Evolutionary conservation across 2,888 invertebrate genomes (phyloP).

Genomic region (Dromius quadrimaculatus): DNA sequence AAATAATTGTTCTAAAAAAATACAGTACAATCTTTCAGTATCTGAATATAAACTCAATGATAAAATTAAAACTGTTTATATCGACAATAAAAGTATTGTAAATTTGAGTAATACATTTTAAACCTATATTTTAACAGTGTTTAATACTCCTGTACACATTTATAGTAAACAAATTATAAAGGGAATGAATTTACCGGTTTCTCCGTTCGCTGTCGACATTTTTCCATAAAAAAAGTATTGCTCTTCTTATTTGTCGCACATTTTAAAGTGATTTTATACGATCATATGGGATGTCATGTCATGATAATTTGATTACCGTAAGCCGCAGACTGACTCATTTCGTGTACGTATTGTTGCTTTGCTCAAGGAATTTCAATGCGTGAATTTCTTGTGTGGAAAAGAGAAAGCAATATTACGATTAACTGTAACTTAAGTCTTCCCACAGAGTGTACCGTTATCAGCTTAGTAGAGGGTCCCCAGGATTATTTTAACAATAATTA

Average conservation of each 20-base stretch:
- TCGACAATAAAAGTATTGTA: too few relatives aligned
- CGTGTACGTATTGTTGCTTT: not conserved
- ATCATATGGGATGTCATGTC: slow-evolving; percentile 31
- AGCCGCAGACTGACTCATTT: slow-evolving; percentile 24
- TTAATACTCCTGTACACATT: too few relatives aligned
- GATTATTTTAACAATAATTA: not conserved
- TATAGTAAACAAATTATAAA: not conserved
- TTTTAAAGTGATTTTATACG: slow-evolving; percentile 2
- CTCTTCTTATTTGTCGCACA: slow-evolving; percentile 1
- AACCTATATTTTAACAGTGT: too few relatives aligned
- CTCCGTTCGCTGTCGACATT: not conserved
- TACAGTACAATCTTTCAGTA: too few relatives aligned
- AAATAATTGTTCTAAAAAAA: slow-evolving; percentile 33
- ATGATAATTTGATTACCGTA: slow-evolving; percentile 26
- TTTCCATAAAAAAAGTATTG: not conserved
- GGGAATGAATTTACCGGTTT: not conserved
- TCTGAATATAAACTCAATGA: too few relatives aligned
- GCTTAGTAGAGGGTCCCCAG: not conserved
- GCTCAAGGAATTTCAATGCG: slow-evolving; percentile 21
- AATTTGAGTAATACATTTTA: too few relatives aligned
- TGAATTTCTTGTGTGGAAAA: slow-evolving; percentile 20
- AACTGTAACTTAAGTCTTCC: not conserved
- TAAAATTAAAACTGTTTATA: too few relatives aligned
- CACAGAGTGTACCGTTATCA: slow-evolving; percentile 1
- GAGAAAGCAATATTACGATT: slow-evolving; percentile 30